Percentiles rank a stretch among this genome's conserved stretches.
These are phyloP conservation scores for Panzeria rudis DNA, from an alignment of 2,888 invertebrate species.

Conservation along the genomic window DNA sequence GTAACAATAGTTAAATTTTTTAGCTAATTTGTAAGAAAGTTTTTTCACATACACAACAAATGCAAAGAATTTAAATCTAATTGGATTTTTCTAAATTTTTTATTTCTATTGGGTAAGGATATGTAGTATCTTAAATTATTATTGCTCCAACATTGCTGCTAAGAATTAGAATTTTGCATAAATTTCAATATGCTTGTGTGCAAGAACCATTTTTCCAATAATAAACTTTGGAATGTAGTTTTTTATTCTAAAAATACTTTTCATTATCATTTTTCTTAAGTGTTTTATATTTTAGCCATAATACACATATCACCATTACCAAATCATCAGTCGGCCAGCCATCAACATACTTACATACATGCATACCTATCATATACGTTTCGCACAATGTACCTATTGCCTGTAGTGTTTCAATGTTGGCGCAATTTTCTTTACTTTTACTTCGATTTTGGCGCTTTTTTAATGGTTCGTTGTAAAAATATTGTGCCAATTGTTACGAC, in stretches of 20 bases:
- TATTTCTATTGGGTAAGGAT: slow-evolving; percentile 15
- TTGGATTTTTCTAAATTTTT: slow-evolving; percentile 12
- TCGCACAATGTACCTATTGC: slow-evolving; percentile 18
- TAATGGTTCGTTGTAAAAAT: slow-evolving; percentile 54
- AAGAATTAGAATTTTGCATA: slow-evolving; percentile 3
- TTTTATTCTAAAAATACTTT: slow-evolving; percentile 5
- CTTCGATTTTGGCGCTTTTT: slow-evolving; percentile 70
- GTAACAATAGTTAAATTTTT: slow-evolving; percentile 39
- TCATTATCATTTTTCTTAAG: slow-evolving; percentile 23
- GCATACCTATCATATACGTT: slow-evolving; percentile 25
- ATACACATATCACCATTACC: slow-evolving; percentile 36
- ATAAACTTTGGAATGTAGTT: slow-evolving; percentile 27
- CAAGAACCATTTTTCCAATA: not conserved
- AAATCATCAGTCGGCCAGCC: slow-evolving; percentile 15
- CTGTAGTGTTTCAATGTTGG: slow-evolving; percentile 53
- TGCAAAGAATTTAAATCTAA: not conserved
- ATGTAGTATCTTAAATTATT: not conserved
- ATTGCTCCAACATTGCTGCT: not conserved
- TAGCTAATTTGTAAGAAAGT: slow-evolving; percentile 25
- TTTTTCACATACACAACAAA: slow-evolving; percentile 19
- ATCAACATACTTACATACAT: too few species aligned
- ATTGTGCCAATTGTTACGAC: slow-evolving; percentile 64
- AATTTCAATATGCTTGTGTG: not conserved
- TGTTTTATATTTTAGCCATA: slow-evolving; percentile 29
- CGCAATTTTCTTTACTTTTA: slow-evolving; percentile 70